A percentile compares a stretch with the other conserved stretches of the same genome.
Evolutionary conservation across 2,888 invertebrate genomes (phyloP).

Genomic region (Dasypolia templi): DNA sequence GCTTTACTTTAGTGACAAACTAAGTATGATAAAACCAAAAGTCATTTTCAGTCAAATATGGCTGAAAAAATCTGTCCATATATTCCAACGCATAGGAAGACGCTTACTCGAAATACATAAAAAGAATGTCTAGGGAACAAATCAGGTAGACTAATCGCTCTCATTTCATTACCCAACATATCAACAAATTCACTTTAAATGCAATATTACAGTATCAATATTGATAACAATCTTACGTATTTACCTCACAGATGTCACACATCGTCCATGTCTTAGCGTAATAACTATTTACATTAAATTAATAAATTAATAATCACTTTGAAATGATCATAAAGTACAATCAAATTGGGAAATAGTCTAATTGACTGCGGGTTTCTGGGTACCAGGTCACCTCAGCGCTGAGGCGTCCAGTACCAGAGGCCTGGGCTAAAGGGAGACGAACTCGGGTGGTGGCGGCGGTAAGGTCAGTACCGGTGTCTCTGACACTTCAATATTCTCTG

Average conservation of each 20-base stretch:
- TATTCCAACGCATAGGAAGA: constrained; percentile 81
- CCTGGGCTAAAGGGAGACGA: constrained; percentile 89
- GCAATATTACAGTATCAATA: constrained; percentile 82
- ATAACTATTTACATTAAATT: constrained; percentile 84
- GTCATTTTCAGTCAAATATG: constrained; percentile 57
- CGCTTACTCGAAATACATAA: constrained; percentile 83
- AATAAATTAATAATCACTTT: constrained; percentile 81
- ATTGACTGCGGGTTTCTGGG: constrained; percentile 84
- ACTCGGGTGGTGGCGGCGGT: constrained; percentile 91
- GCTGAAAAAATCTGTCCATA: constrained; percentile 60
- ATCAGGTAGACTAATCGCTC: constrained; percentile 74
- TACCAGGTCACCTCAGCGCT: constrained; percentile 88
- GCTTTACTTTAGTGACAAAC: background rate
- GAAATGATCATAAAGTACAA: constrained; percentile 81
- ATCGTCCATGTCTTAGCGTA: constrained; percentile 81
- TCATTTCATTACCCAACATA: constrained; percentile 80
- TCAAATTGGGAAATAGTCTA: constrained; percentile 87
- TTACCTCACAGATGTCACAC: constrained; percentile 88
- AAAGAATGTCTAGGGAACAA: constrained; percentile 83
- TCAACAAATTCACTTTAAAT: constrained; percentile 84
- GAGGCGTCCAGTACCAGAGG: constrained; percentile 88
- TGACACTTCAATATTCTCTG: constrained; percentile 80
- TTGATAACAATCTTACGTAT: constrained; percentile 89
- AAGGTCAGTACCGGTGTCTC: constrained; percentile 86
- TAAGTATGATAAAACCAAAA: constrained; percentile 11